Evolutionary conservation across 2,797 vertebrate genomes (phyloP).

Genomic region (Nasua narica): DNA sequence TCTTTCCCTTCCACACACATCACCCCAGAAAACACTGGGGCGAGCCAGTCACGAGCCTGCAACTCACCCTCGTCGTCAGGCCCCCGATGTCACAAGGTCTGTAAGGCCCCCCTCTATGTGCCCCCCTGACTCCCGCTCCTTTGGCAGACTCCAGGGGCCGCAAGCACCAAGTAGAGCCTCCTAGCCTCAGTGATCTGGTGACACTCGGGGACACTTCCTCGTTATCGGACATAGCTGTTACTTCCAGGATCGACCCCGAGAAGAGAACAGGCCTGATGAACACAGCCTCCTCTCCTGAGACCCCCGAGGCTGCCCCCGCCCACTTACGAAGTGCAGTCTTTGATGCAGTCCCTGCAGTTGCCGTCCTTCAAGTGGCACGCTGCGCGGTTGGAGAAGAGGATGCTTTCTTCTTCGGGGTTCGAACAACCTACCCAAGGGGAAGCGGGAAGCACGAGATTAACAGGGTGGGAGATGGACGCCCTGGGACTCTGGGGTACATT

Average conservation of each 20-base stretch:
- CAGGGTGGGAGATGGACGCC: neutral
- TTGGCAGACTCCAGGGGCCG: neutral
- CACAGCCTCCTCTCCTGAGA: neutral
- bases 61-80: neutral
- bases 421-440: slow-evolving; percentile 80
- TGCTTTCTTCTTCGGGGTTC: slow-evolving; percentile 87
- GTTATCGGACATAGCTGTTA: neutral
- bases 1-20: neutral
- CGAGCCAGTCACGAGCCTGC: neutral
- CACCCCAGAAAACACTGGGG: neutral
- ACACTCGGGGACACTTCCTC: neutral
- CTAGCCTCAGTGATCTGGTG: neutral
- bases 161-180: neutral
- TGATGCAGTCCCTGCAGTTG: slow-evolving; percentile 91
- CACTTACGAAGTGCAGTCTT: slow-evolving; percentile 91
- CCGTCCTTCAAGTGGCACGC: slow-evolving; percentile 93
- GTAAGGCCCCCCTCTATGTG: neutral
- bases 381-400: slow-evolving; percentile 93
- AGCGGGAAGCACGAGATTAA: neutral
- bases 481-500: neutral
- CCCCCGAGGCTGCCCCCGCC: neutral
- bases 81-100: neutral
- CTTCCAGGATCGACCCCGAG: neutral
- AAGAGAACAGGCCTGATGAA: neutral
- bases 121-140: neutral